These are phyloP conservation scores for Lasiurus cinereus DNA, from an alignment of 2,113 vertebrate genomes.

Conservation along the genomic window DNA sequence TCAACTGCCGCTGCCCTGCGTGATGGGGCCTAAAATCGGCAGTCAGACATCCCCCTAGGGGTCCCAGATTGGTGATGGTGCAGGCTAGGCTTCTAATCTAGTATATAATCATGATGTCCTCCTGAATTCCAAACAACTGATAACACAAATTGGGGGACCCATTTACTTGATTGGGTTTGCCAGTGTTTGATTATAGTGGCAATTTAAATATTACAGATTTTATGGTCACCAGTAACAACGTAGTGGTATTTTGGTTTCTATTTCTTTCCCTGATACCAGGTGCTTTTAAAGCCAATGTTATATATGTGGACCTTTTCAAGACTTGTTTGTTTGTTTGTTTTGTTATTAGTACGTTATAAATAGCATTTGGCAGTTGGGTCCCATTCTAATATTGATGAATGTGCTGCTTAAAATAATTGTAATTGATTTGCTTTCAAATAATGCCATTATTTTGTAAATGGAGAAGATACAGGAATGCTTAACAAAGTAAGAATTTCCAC, in stretches of 20 bases:
- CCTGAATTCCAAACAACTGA: conserved; percentile 4
- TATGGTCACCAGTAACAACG: background rate
- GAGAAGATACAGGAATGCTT: background rate
- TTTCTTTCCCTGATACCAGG: background rate
- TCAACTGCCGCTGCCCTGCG: too few species aligned
- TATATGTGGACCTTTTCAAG: background rate
- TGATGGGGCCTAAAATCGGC: too few species aligned
- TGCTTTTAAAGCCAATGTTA: background rate
- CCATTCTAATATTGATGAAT: background rate
- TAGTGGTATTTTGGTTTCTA: background rate
- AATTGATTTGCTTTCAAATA: conserved; percentile 5
- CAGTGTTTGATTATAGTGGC: background rate
- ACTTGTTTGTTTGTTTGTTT: too few species aligned
- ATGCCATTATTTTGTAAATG: background rate
- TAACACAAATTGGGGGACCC: background rate
- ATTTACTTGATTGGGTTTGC: background rate
- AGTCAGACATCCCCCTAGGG: too few species aligned
- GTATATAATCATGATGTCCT: background rate
- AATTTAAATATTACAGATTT: background rate
- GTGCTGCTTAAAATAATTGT: background rate
- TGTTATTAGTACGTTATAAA: background rate
- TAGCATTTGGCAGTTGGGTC: background rate
- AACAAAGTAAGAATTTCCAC: background rate
- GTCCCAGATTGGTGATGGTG: too few species aligned
- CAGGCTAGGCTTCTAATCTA: background rate